phyloP scores from a whole-genome alignment of 2,888 invertebrate species.

The Trissoscelio sp. region DNA sequence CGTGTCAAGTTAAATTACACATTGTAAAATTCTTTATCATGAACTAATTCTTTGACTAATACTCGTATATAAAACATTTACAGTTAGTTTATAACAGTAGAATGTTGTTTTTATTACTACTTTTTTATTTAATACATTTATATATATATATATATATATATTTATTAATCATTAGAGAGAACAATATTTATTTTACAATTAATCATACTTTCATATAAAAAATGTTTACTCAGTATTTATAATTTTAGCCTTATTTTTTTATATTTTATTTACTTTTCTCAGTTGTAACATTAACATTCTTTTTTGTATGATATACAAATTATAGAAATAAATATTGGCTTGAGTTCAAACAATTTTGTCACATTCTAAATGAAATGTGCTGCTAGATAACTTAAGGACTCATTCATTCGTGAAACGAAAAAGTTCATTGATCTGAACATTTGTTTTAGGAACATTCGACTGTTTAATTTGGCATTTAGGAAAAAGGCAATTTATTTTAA shows the following conservation, averaged over 20 bases:
- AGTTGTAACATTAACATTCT: no score
- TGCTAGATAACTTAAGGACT: constrained; percentile 19
- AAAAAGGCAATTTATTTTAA: no score
- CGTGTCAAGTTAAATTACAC: background rate
- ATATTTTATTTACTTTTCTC: no score
- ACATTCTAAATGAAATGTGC: constrained; percentile 7
- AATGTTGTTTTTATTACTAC: constrained; percentile 15
- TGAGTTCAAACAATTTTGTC: constrained; percentile 8
- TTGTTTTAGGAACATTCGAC: constrained; percentile 5
- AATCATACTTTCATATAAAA: no score
- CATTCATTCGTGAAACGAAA: constrained; percentile 41
- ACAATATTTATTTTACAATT: no score
- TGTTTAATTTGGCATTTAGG: no score
- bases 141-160: background rate
- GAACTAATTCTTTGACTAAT: constrained; percentile 48
- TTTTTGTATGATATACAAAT: no score
- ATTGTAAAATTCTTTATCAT: constrained; percentile 26
- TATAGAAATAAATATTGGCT: background rate
- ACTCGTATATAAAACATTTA: constrained; percentile 30
- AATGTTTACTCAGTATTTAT: no score
- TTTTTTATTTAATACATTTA: background rate
- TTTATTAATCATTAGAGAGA: background rate
- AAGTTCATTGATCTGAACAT: constrained; percentile 45
- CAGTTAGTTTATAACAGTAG: constrained; percentile 53
- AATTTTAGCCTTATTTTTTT: no score